phyloP scores from a whole-genome alignment of 2,113 vertebrate species.

The Bos indicus region DNA sequence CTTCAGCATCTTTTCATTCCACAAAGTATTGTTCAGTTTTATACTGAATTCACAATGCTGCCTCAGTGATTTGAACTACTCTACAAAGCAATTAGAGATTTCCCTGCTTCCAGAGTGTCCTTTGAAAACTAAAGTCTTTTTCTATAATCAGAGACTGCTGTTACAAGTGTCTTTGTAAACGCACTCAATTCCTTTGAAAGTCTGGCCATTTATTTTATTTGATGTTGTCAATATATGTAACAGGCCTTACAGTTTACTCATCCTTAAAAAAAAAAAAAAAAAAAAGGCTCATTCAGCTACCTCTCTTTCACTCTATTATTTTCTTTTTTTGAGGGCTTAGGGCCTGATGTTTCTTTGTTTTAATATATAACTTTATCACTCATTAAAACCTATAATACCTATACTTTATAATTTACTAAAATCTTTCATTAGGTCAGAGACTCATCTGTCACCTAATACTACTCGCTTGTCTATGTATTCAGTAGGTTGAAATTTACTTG shows the following conservation, averaged over 20 bases:
- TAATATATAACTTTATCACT: conserved; percentile 13
- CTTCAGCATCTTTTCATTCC: not conserved
- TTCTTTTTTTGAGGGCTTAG: not conserved
- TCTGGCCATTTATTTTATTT: conserved; percentile 58
- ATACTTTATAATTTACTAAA: conserved; percentile 1
- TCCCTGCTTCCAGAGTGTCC: conserved; percentile 39
- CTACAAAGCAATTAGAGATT: conserved; percentile 67
- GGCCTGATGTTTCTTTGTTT: not conserved
- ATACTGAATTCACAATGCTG: conserved; percentile 49
- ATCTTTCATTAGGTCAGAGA: conserved; percentile 32
- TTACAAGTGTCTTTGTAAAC: conserved; percentile 57
- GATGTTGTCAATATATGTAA: conserved; percentile 22
- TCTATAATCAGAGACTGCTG: conserved; percentile 63
- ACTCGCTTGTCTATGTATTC: conserved; percentile 6
- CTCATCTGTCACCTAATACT: not conserved
- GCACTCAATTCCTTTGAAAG: conserved; percentile 45
- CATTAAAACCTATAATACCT: not conserved
- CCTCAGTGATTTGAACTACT: conserved; percentile 56
- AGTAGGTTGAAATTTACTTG: not conserved
- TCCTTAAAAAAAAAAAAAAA: conserved; percentile 32
- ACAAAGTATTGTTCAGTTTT: conserved; percentile 56
- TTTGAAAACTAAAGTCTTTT: conserved; percentile 61
- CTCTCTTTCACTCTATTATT: not conserved
- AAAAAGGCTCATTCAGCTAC: conserved; percentile 20
- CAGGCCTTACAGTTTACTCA: conserved; percentile 45